These are phyloP conservation scores for Sander lucioperca DNA, from an alignment of 2,113 vertebrate genomes.

Conservation along the genomic window DNA sequence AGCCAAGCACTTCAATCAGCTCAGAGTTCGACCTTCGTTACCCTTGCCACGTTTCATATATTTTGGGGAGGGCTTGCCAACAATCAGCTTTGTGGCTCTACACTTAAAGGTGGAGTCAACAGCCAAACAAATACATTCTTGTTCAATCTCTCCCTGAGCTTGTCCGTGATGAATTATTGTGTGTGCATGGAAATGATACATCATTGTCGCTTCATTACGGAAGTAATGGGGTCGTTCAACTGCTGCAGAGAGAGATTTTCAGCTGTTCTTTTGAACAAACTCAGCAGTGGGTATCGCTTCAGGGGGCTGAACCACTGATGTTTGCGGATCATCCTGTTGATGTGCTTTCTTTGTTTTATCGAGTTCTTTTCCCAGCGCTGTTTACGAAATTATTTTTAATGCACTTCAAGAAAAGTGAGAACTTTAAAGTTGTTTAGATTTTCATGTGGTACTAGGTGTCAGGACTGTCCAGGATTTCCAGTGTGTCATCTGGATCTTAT, in stretches of 20 bases:
- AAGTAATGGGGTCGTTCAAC: not conserved
- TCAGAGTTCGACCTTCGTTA: not conserved
- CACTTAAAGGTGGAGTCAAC: not conserved
- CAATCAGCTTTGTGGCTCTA: not conserved
- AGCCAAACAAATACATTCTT: not conserved
- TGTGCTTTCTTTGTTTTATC: conserved; percentile 49
- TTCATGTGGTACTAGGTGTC: conserved; percentile 45
- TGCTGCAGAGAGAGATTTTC: conserved; percentile 39
- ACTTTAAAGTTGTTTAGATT: conserved; percentile 51
- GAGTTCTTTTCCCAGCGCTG: conserved; percentile 26
- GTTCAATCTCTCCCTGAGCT: not conserved
- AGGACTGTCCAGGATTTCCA: conserved; percentile 40
- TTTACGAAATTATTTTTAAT: conserved; percentile 69
- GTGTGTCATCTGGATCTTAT: conserved; percentile 27
- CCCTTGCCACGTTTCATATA: conserved; percentile 9
- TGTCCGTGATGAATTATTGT: not conserved
- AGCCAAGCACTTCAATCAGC: conserved; percentile 16
- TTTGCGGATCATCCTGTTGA: conserved; percentile 50
- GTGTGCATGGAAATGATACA: conserved; percentile 17
- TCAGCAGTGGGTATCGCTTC: conserved; percentile 43
- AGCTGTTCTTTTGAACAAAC: conserved; percentile 35
- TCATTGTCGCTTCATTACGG: not conserved
- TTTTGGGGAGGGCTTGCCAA: conserved; percentile 4
- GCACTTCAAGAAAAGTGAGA: conserved; percentile 63
- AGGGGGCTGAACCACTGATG: conserved; percentile 69